Base-by-base conservation (phyloP, 2,888 invertebrate genomes). In the Drosophila demipolita region DNA sequence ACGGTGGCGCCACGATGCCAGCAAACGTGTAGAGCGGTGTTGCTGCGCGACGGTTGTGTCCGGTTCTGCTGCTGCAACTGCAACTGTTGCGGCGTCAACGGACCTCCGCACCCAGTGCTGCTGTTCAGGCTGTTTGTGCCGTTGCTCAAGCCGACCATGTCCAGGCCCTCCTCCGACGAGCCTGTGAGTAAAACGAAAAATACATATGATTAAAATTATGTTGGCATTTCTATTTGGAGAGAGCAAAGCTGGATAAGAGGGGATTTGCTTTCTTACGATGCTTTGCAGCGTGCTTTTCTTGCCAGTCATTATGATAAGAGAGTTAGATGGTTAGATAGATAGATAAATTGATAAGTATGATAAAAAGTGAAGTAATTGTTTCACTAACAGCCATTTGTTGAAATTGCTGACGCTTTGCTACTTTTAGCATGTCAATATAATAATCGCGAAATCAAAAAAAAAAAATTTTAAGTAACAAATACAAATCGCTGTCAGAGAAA, bases 1-100 rank as follows among this genome's bases (percentile, higher is more conserved):
- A 97, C 96, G 76, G 96, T 96, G 32, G 98, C 97, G 93, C 96
- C 98, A 91, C 99, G 95, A 93, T 99, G 99, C 99, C 99, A 99
- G 93, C 99, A 99, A 78, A 99, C 99, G 93, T 98, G 98, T 80
- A 98, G 96, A 57, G 98, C 96, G 40, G 96, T 96, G 87, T 97
- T 97, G 92, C 96, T 96, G 79, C 96, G 94, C 87, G 96, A 96
- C 32, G 95, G 93, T 71, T 94, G 94, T 32, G 94, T 93, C 84
- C 94, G 94, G 78, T 93, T 94, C 76, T 92, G 94, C 92, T 82
- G 87, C 53, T 87, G 92, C 66, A 84, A 78, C 50, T 85, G 88
- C 35, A 83, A 57, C 50, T 67, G 82, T n/a, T 84, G 84, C 12
- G 87, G 76, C n/a, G 75, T 82, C 60, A 78, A 73, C 33, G 75